Conservation (phyloP, 2,797 vertebrate species). For the Bucorvus abyssinicus region DNA sequence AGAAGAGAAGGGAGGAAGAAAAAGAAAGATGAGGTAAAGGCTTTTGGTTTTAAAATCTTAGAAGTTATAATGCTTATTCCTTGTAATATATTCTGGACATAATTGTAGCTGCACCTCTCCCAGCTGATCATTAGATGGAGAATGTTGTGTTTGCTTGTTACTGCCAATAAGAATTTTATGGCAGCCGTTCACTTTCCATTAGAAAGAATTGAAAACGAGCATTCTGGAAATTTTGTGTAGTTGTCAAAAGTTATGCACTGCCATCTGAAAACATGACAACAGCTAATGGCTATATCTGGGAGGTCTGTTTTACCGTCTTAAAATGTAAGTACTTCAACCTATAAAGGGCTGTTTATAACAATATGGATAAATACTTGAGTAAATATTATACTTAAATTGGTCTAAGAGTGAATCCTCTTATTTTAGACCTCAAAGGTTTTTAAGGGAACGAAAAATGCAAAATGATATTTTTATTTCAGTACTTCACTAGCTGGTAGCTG, state of each 20-base stretch:
- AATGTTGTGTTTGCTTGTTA: neutral
- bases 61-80: neutral
- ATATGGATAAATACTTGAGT: neutral
- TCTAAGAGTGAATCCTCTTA: neutral
- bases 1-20: neutral
- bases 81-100: neutral
- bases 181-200: neutral
- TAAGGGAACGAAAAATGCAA: neutral
- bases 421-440: neutral
- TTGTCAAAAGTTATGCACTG: neutral
- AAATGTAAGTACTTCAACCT: neutral
- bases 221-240: neutral
- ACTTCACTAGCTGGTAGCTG: neutral
- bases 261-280: neutral
- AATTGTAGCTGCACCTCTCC: neutral
- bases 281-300: neutral
- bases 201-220: neutral
- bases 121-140: neutral
- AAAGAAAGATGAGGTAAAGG: neutral
- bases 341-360: neutral
- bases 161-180: neutral
- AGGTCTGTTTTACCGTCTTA: neutral
- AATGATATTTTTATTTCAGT: neutral
- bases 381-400: neutral
- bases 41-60: neutral